phyloP scores from a whole-genome alignment of 2,888 invertebrate genomes.

The Xylocampa areola region DNA sequence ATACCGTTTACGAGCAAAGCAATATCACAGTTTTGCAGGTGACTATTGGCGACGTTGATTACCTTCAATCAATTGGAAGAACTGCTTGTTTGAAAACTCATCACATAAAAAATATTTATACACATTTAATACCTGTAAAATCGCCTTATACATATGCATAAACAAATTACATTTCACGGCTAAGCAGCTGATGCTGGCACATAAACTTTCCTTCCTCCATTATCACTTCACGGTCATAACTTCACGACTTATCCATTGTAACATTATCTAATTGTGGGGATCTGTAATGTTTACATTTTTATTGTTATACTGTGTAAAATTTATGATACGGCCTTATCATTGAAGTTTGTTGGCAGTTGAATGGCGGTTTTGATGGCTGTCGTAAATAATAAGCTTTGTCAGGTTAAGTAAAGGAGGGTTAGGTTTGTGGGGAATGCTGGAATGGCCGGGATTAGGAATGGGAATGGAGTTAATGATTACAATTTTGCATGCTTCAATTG shows the following conservation, averaged over 20 bases:
- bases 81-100: no score
- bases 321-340: slow-evolving; percentile 54
- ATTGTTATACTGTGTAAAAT: slow-evolving; percentile 54
- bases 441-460: neutral
- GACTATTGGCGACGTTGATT: no score
- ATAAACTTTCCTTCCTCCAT: slow-evolving; percentile 34
- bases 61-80: no score
- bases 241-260: slow-evolving; percentile 52
- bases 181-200: slow-evolving; percentile 23
- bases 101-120: no score
- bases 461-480: neutral
- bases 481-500: neutral
- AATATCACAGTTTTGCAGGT: no score
- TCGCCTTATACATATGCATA: no score
- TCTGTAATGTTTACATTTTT: slow-evolving; percentile 60
- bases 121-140: no score
- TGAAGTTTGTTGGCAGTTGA: slow-evolving; percentile 32
- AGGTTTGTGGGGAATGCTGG: neutral
- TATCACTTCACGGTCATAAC: slow-evolving; percentile 54
- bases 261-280: slow-evolving; percentile 54
- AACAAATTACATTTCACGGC: slow-evolving; percentile 1
- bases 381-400: slow-evolving; percentile 48
- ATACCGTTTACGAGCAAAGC: no score
- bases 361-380: slow-evolving; percentile 32
- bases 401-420: slow-evolving; percentile 8